Evolutionary conservation across 2,113 vertebrate species (phyloP), one percentile per base, ranked within the genome.

Genomic region (Hassar affinis): DNA sequence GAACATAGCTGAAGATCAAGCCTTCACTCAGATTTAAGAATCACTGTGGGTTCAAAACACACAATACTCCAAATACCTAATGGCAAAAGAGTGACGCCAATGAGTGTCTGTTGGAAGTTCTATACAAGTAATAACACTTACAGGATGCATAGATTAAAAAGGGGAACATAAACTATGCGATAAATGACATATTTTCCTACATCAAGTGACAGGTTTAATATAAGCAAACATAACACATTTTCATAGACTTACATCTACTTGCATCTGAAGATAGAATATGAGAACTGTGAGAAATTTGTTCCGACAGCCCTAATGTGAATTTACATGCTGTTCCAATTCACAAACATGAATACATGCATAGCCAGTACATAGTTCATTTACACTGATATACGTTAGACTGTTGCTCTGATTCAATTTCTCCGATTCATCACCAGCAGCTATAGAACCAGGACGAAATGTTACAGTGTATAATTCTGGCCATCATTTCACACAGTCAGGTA

Each of bases 271-370:
- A 27, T 49, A 49, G 45, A 72, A 49, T 8, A 75, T 20, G 1
- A 52, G 8, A 75, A 75, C 72, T 75, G 72, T 75, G 74, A n/a
- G n/a, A 76, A 54, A 54, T 76, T 6, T 56, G 74, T 22, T 54
- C 51, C 56, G 51, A 51, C 49, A 56, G 49, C 51, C 10, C 9
- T 25, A 54, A 18, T 74, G 17, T 69, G 52, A 17, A 15, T 62
- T 30, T 30, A 49, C 51, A 49, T 18, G 15, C 54, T 49, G 51
- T 22, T 42, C 56, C 52, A 49, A n/a, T n/a, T n/a, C 54, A 47
- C 20, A 59, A 35, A 81, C 33, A 74, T 66, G 20, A 51, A 66
- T 66, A 47, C 52, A 47, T n/a, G 72, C 80, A 57, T 56, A 74
- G 38, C 38, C 38, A 74, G 3, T 45, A 14, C 52, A 49, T 30